Evolutionary conservation across 2,113 vertebrate genomes (phyloP), one percentile per base, ranked within the genome.

Genomic region (Rhombomys opimus): DNA sequence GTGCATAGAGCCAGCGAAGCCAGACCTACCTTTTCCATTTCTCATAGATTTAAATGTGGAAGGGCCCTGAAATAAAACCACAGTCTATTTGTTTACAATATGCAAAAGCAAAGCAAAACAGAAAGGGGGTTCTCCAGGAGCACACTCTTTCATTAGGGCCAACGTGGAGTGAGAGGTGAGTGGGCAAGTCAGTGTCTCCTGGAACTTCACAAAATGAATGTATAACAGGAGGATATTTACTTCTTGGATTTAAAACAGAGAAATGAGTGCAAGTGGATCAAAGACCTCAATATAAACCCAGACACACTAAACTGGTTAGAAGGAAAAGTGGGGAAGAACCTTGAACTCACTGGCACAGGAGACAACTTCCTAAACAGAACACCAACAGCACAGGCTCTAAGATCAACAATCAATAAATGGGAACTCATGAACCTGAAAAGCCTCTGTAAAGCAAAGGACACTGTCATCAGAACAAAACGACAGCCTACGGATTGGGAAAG

Each of bases 231-330:
- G 4, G 30, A 41, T 92, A 10, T 5, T 85, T 96, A 76, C 20
- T 85, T 92, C 87, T 96, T 81, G 92, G 67, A 59, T 14, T 38
- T 96, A 50, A 93, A 70, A 89, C 38, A 80, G 59, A 95, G 52
- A 46, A 46, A 46, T 46, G 46, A 46, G 46, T 46, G 46, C 46
- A 46, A 46, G 46, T 46, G 46, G 46, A 46, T 46, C 46, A 46
- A 46, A 46, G 46, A 46, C 46, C 46, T 46, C 46, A 46, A 46
- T 46, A 46, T 46, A 46, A 46, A 46, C 46, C 46, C 46, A 46
- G 46, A 5, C 46, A 46, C 46, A 46, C 5, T 46, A 46, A 46
- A 46, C 46, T 46, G 46, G 46, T 46, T 46, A 46, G 46, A 46
- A 46, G 46, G 5, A 46, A 46, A 46, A 46, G 46, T 46, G 46